Evolutionary conservation across 2,797 vertebrate genomes (phyloP).

Genomic region (Luscinia luscinia): DNA sequence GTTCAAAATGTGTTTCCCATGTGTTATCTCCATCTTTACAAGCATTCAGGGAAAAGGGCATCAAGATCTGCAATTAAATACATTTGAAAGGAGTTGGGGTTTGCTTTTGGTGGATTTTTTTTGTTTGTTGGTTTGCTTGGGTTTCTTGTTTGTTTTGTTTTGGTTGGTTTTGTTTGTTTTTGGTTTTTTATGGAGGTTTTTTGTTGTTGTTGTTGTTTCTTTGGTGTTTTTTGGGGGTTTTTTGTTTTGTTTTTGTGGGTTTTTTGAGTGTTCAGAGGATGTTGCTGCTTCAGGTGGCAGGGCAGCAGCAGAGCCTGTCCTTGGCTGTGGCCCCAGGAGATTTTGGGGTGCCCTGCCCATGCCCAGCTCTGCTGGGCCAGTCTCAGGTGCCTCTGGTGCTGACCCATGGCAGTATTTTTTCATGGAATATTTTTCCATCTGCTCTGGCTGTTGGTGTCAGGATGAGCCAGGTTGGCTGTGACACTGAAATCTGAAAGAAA

Average conservation of each 20-base stretch:
- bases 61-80: not conserved
- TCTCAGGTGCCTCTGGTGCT: not conserved
- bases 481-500: not conserved
- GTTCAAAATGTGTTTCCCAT: fast-evolving
- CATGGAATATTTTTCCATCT: not conserved
- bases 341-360: not conserved
- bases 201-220: not conserved
- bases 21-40: not conserved
- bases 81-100: not conserved
- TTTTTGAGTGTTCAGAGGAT: not conserved
- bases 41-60: not conserved
- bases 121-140: not conserved
- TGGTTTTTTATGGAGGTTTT: not conserved
- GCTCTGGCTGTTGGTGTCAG: not conserved
- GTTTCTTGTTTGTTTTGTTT: not conserved
- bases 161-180: too few species aligned
- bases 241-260: not conserved
- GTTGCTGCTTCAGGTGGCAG: not conserved
- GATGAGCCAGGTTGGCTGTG: not conserved
- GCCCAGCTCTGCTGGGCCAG: not conserved
- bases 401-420: fast-evolving
- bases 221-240: not conserved
- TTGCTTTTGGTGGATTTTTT: not conserved
- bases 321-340: fast-evolving
- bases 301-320: not conserved